A percentile compares a stretch with the other conserved stretches of the same genome.
Conservation (phyloP, 2,888 invertebrate genomes). For the Rhamnusium bicolor region DNA sequence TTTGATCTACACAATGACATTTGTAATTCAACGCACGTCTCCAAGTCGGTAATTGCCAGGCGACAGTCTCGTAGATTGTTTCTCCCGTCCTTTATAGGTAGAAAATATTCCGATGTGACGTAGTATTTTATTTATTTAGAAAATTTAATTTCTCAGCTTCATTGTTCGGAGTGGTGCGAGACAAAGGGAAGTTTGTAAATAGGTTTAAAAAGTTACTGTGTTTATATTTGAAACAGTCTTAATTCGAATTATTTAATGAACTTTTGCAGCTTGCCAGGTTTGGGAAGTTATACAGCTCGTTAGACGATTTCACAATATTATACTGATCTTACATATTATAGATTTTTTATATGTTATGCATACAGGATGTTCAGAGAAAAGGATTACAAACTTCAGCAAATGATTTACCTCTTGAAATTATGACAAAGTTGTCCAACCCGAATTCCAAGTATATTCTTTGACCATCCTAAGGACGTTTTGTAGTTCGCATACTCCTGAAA, state of each 20-base stretch:
- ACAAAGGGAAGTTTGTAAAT: constrained; percentile 13
- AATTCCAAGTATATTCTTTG: too few species aligned
- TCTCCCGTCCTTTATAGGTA: not conserved
- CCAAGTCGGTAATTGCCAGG: constrained; percentile 59
- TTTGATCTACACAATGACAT: constrained; percentile 64
- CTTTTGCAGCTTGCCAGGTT: not conserved
- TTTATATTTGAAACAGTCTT: constrained; percentile 22
- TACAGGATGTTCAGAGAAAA: too few species aligned
- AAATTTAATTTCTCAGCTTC: constrained; percentile 35
- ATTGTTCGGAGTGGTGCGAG: constrained; percentile 12
- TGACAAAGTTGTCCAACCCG: too few species aligned
- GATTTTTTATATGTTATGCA: too few species aligned
- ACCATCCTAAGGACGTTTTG: too few species aligned
- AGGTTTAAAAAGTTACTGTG: constrained; percentile 21
- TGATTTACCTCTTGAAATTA: too few species aligned
- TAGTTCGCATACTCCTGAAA: too few species aligned
- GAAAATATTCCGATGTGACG: constrained; percentile 4
- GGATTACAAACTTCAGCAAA: too few species aligned
- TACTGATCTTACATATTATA: too few species aligned
- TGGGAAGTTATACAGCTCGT: too few species aligned
- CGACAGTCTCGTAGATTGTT: constrained; percentile 16
- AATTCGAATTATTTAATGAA: not conserved
- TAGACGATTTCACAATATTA: too few species aligned
- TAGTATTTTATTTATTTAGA: constrained; percentile 33
- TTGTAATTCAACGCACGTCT: constrained; percentile 62